Conservation (phyloP, 2,888 invertebrate species). For the Drosophila mercatorum region DNA sequence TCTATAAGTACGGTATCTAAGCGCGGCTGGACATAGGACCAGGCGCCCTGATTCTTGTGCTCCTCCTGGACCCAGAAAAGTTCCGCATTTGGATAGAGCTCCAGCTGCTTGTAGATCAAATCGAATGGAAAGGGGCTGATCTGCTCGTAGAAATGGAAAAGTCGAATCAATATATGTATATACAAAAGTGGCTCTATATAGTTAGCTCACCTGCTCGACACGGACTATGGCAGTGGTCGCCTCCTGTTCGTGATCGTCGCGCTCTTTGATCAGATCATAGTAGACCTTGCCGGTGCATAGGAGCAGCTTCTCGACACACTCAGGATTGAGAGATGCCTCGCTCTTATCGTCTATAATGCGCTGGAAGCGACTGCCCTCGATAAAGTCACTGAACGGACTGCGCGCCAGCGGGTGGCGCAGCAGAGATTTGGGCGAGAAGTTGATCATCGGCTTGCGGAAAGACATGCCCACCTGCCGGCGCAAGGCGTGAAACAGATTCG, state of each 20-base stretch:
- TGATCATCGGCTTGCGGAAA: constrained; percentile 98
- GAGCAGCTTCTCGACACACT: constrained; percentile 89
- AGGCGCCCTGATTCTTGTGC: constrained; percentile 93
- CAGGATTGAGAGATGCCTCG: constrained; percentile 86
- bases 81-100: constrained; percentile 88
- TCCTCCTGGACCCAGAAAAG: constrained; percentile 93
- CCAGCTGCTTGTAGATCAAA: constrained; percentile 88
- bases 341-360: constrained; percentile 87
- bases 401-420: constrained; percentile 96
- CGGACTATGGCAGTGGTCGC: constrained; percentile 91
- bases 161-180: background rate
- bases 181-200: too few relatives aligned
- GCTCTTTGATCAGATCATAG: constrained; percentile 90
- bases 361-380: constrained; percentile 90
- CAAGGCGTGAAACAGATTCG: constrained; percentile 97
- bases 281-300: constrained; percentile 93
- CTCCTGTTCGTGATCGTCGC: constrained; percentile 88
- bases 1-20: constrained; percentile 88
- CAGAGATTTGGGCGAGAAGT: constrained; percentile 98
- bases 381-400: constrained; percentile 96
- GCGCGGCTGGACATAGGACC: constrained; percentile 89
- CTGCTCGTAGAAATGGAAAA: constrained; percentile 41
- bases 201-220: constrained; percentile 89
- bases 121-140: constrained; percentile 94
- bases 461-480: constrained; percentile 96